A percentile compares a stretch with the other conserved stretches of the same genome.
These are phyloP conservation scores for Neoarius graeffei DNA, from an alignment of 2,113 vertebrate species.

Conservation along the genomic window DNA sequence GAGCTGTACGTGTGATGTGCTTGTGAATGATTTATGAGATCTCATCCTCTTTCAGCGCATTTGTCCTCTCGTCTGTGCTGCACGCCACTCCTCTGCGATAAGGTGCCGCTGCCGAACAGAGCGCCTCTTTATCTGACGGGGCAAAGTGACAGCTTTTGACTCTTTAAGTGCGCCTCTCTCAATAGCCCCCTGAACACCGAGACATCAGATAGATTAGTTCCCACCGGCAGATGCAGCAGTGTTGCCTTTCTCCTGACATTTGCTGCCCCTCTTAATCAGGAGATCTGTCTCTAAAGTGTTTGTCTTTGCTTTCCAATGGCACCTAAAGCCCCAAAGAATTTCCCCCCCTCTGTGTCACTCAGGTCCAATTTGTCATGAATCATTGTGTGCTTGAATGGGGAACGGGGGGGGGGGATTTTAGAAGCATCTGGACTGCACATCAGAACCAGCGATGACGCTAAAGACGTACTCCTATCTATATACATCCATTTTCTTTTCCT, in stretches of 20 bases:
- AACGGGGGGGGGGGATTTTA: neutral
- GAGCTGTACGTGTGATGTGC: neutral
- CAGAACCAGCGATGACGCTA: constrained; percentile 59
- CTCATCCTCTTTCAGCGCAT: constrained; percentile 1
- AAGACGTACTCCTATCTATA: neutral
- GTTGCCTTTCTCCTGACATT: constrained; percentile 47
- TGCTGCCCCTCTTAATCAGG: constrained; percentile 38
- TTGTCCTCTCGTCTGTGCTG: neutral
- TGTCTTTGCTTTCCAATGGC: constrained; percentile 50
- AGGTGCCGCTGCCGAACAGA: constrained; percentile 27
- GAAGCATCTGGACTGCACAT: constrained; percentile 43
- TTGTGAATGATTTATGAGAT: constrained; percentile 32
- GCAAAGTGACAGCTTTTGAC: constrained; percentile 43
- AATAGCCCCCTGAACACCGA: constrained; percentile 27
- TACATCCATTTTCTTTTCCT: neutral
- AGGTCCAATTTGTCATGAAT: constrained; percentile 62
- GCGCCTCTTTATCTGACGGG: constrained; percentile 36
- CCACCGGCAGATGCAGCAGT: constrained; percentile 42
- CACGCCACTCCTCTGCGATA: neutral
- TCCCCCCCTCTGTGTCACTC: constrained; percentile 47
- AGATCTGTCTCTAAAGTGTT: constrained; percentile 53
- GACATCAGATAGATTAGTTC: constrained; percentile 49
- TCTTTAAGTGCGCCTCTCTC: constrained; percentile 41
- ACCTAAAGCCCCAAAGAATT: constrained; percentile 52
- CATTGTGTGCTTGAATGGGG: neutral